These are phyloP conservation scores for Ceratosolen fusciceps DNA, from an alignment of 1,140 invertebrate species.

Conservation along the genomic window DNA sequence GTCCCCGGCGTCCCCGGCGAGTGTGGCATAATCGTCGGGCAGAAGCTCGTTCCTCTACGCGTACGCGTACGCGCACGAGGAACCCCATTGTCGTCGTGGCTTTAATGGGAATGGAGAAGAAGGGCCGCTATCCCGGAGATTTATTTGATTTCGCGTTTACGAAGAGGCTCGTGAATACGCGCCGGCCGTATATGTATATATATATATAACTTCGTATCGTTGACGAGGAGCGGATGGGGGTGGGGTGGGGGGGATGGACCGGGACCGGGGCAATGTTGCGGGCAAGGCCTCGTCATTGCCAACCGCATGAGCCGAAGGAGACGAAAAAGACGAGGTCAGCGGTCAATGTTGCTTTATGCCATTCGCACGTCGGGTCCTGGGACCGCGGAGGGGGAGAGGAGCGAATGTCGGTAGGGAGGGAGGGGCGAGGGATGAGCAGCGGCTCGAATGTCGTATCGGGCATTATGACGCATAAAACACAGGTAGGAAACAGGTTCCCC, in stretches of 20 bases:
- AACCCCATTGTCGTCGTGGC: not conserved
- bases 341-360: not conserved
- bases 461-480: conserved; percentile 52
- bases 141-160: conserved; percentile 22
- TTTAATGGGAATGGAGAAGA: not conserved
- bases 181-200: not conserved
- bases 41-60: not conserved
- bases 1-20: not conserved
- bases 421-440: conserved; percentile 16
- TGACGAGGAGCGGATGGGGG: not conserved
- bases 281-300: too few species aligned
- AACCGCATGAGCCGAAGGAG: not conserved
- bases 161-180: not conserved
- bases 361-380: conserved; percentile 36
- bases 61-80: not conserved
- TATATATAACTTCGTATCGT: conserved; percentile 15
- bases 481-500: conserved; percentile 33
- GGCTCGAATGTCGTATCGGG: conserved; percentile 44
- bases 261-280: too few species aligned
- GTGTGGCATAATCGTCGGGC: not conserved
- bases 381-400: too few species aligned
- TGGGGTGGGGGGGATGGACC: too few species aligned
- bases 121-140: not conserved
- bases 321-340: not conserved
- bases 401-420: too few species aligned